A percentile compares a stretch with the other conserved stretches of the same genome.
phyloP scores from a whole-genome alignment of 2,797 vertebrate genomes.

The Melanotaenia parkinsoni region DNA sequence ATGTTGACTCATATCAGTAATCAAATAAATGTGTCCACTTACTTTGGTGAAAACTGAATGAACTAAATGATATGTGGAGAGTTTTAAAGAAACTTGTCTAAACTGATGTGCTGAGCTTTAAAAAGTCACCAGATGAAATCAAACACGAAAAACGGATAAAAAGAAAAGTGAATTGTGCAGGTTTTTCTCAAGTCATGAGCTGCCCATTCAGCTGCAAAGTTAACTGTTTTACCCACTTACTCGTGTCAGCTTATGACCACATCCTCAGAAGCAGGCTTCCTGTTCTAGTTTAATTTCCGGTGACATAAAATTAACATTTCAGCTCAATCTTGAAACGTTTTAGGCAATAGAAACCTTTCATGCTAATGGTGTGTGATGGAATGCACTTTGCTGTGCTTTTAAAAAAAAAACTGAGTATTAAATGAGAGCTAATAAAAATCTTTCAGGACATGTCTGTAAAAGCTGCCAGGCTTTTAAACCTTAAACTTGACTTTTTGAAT shows the following conservation, averaged over 20 bases:
- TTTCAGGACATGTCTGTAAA: background rate
- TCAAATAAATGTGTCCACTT: slow-evolving; percentile 49
- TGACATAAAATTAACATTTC: slow-evolving; percentile 17
- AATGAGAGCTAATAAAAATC: background rate
- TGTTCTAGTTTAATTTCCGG: slow-evolving; percentile 62
- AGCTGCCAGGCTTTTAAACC: background rate
- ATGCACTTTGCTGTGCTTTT: background rate
- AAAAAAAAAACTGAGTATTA: background rate
- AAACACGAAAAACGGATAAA: slow-evolving; percentile 1
- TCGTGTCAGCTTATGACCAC: slow-evolving; percentile 53
- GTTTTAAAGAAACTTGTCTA: slow-evolving; percentile 13
- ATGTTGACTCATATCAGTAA: slow-evolving; percentile 24
- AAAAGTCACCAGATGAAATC: slow-evolving; percentile 17
- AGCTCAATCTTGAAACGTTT: slow-evolving; percentile 6
- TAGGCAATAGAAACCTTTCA: background rate
- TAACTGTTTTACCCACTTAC: background rate
- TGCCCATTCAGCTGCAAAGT: slow-evolving; percentile 12
- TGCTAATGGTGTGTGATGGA: background rate
- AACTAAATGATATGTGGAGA: slow-evolving; percentile 2
- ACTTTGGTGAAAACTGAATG: slow-evolving; percentile 27
- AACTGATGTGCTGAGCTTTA: slow-evolving; percentile 12
- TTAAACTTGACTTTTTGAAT: background rate
- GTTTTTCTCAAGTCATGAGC: slow-evolving; percentile 1
- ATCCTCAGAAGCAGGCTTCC: slow-evolving; percentile 54
- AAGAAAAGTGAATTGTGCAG: background rate